Evolutionary conservation across 2,888 invertebrate species (phyloP).

Genomic region (Hyposoter dolosus): DNA sequence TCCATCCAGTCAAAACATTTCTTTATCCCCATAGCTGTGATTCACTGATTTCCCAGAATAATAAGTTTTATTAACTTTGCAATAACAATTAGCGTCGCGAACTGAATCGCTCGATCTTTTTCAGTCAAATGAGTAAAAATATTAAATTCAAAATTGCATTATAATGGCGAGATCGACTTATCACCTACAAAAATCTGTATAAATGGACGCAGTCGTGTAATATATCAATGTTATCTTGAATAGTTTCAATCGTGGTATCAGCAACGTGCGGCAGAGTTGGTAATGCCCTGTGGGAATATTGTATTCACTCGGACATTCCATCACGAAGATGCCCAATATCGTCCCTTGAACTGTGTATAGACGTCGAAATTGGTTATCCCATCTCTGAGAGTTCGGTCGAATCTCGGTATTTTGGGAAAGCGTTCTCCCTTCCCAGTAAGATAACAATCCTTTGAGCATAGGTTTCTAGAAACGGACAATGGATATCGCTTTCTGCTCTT

Average conservation of each 20-base stretch:
- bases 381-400: constrained; percentile 62
- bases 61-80: no score
- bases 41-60: no score
- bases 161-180: background rate
- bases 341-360: constrained; percentile 69
- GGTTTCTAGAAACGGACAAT: constrained; percentile 46
- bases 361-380: constrained; percentile 74
- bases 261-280: constrained; percentile 54
- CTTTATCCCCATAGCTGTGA: background rate
- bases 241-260: constrained; percentile 64
- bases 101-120: no score
- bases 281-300: constrained; percentile 52
- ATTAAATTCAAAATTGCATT: background rate
- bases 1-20: background rate
- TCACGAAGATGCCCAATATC: constrained; percentile 59
- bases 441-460: constrained; percentile 80
- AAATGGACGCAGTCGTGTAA: background rate
- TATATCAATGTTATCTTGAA: constrained; percentile 52
- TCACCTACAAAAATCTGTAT: no score
- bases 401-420: constrained; percentile 50
- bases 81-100: no score
- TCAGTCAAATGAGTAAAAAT: background rate
- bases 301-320: constrained; percentile 60
- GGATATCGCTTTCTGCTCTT: constrained; percentile 68
- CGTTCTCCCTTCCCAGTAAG: constrained; percentile 72